Conservation (phyloP, 1,140 invertebrate species). For the Atta colombica region DNA sequence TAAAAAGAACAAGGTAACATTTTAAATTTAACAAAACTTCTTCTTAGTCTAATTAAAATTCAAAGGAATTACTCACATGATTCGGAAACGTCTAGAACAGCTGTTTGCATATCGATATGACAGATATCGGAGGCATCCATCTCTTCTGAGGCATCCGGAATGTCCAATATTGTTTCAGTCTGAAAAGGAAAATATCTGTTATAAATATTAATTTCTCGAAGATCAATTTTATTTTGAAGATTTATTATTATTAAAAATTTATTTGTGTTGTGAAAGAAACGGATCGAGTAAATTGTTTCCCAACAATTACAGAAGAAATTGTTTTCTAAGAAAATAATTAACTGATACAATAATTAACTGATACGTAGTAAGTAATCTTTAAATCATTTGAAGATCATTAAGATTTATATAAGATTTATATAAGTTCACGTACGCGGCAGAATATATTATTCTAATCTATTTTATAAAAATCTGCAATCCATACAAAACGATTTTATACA, state of each 20-base stretch:
- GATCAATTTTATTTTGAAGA: too few species aligned
- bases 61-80: conserved; percentile 52
- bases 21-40: neutral
- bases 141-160: neutral
- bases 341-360: neutral
- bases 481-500: neutral
- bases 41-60: neutral
- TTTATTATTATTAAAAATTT: too few species aligned
- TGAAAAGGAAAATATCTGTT: conserved; percentile 20
- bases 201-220: neutral
- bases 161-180: conserved; percentile 62
- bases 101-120: conserved; percentile 63
- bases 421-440: neutral
- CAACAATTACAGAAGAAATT: neutral
- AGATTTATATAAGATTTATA: neutral
- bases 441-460: neutral
- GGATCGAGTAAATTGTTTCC: neutral
- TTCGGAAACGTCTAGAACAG: neutral
- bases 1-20: too few species aligned
- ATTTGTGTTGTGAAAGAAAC: too few species aligned
- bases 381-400: neutral
- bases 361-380: neutral
- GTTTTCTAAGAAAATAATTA: neutral
- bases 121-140: neutral
- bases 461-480: neutral